Evolutionary conservation across 2,113 vertebrate genomes (phyloP).

Genomic region (Egretta garzetta): DNA sequence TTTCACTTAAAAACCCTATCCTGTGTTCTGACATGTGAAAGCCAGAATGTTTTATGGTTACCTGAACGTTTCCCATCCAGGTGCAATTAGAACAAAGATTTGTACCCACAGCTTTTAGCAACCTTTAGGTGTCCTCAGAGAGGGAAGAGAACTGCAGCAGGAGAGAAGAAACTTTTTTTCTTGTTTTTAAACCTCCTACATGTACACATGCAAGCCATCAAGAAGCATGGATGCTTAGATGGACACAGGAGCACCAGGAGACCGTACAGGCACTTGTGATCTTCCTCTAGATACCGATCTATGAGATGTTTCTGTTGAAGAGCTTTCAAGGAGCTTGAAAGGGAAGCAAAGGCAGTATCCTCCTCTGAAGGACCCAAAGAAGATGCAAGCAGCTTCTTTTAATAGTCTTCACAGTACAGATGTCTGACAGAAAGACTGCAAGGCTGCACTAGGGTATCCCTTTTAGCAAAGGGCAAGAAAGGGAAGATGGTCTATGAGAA

Average conservation of each 20-base stretch:
- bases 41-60: not conserved
- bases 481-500: not conserved
- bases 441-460: not conserved
- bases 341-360: not conserved
- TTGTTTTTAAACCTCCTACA: not conserved
- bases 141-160: not conserved
- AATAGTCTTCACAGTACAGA: not conserved
- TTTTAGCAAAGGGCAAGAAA: not conserved
- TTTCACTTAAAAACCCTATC: not conserved
- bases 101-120: not conserved
- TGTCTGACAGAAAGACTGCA: not conserved
- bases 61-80: not conserved
- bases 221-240: not conserved
- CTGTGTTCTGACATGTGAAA: not conserved
- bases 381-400: not conserved
- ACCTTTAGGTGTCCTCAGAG: not conserved
- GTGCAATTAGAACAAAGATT: not conserved
- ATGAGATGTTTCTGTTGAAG: not conserved
- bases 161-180: not conserved
- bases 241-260: not conserved
- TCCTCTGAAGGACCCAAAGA: not conserved
- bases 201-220: fast-evolving
- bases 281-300: not conserved
- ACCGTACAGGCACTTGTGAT: not conserved
- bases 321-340: not conserved